Conservation (phyloP, 2,113 vertebrate species). For the Phaethornis superciliosus region DNA sequence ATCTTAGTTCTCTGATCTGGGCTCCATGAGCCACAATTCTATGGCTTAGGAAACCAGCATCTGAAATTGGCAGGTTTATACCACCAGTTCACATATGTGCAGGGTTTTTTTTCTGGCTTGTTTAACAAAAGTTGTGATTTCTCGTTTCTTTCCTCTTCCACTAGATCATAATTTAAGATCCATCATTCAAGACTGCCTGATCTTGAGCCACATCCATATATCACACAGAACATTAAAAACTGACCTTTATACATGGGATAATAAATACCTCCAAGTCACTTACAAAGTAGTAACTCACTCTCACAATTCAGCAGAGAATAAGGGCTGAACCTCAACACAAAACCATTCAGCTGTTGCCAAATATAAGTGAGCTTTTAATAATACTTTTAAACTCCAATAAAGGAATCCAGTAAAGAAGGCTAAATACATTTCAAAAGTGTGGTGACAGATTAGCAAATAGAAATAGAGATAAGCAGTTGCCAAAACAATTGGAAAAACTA, state of each 20-base stretch:
- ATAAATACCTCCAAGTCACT: constrained; percentile 78
- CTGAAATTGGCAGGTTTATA: not conserved
- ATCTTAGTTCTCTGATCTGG: not conserved
- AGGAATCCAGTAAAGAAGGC: not conserved
- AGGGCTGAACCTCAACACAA: constrained; percentile 52
- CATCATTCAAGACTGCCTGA: constrained; percentile 72
- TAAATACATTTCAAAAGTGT: not conserved
- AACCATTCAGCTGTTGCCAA: constrained; percentile 25
- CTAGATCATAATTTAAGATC: constrained; percentile 74
- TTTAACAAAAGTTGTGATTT: constrained; percentile 61
- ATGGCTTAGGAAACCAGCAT: not conserved
- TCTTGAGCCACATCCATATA: constrained; percentile 72
- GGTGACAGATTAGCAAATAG: not conserved
- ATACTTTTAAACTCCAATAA: not conserved
- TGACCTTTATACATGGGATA: constrained; percentile 75
- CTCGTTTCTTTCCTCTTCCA: constrained; percentile 59
- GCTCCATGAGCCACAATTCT: not conserved
- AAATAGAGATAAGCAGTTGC: not conserved
- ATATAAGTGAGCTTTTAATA: not conserved
- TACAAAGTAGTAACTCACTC: constrained; percentile 72
- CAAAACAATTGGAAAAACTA: constrained; percentile 3
- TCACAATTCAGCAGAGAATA: constrained; percentile 50
- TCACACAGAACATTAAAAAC: constrained; percentile 76
- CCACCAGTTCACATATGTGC: not conserved
- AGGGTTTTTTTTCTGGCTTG: constrained; percentile 21